phyloP scores from a whole-genome alignment of 2,113 vertebrate species.

The Cryptotis parvus region DNA sequence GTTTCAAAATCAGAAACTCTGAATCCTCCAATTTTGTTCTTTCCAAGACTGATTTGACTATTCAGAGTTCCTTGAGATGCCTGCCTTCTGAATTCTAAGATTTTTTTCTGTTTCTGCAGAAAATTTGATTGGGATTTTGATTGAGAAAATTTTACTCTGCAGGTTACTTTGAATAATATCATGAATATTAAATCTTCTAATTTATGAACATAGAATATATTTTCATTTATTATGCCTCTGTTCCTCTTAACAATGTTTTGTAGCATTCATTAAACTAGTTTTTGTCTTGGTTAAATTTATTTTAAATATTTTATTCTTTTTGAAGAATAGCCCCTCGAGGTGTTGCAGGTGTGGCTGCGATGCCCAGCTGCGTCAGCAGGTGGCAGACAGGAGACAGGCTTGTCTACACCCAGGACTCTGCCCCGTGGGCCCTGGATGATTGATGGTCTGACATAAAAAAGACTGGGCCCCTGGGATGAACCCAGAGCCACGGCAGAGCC shows the following conservation, averaged over 20 bases:
- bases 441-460: no score
- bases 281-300: background rate
- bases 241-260: background rate
- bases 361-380: no score
- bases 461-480: no score
- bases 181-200: background rate
- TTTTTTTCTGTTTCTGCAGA: background rate
- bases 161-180: background rate
- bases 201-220: background rate
- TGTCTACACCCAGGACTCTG: no score
- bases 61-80: background rate
- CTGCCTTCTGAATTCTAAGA: background rate
- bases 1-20: background rate
- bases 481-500: no score
- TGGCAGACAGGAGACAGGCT: no score
- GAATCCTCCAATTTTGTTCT: background rate
- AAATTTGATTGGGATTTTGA: background rate
- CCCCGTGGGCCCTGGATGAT: no score
- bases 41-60: background rate
- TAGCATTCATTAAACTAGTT: conserved; percentile 12
- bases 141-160: background rate
- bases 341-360: no score
- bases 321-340: no score
- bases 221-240: background rate
- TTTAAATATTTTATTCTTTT: conserved; percentile 36